These are phyloP conservation scores for Diadophis punctatus DNA, from an alignment of 2,113 vertebrate species.

Conservation along the genomic window DNA sequence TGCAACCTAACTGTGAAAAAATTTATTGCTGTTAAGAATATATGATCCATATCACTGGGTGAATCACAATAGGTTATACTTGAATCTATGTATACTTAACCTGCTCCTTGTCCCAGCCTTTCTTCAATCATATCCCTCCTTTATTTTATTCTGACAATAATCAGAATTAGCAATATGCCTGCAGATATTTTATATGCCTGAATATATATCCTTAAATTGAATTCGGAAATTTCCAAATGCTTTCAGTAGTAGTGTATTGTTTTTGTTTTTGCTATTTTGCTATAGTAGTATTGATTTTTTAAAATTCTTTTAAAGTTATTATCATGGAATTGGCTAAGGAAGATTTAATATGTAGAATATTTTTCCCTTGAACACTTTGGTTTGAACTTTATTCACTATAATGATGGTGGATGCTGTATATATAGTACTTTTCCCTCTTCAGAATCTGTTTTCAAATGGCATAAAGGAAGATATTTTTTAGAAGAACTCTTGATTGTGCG, in stretches of 20 bases:
- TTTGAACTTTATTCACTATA: neutral
- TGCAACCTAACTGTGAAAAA: neutral
- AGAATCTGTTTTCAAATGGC: neutral
- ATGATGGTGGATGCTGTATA: neutral
- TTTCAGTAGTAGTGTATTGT: neutral
- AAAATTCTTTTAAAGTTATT: neutral
- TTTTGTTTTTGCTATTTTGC: neutral
- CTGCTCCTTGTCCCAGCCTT: neutral
- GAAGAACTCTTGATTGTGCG: neutral
- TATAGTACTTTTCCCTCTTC: neutral
- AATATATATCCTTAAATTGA: neutral
- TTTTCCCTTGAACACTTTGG: neutral
- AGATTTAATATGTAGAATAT: neutral
- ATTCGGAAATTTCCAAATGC: neutral
- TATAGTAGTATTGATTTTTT: neutral
- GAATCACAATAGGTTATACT: neutral
- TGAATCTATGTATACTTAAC: neutral
- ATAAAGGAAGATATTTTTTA: neutral
- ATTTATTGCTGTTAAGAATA: neutral
- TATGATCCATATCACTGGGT: neutral
- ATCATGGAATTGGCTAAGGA: neutral
- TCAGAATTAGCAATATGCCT: neutral
- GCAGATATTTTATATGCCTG: neutral
- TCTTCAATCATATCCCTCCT: neutral
- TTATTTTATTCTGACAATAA: neutral